Evolutionary conservation across 2,113 vertebrate species (phyloP), one percentile per base, ranked within the genome.

Genomic region (Trematomus loennbergii): DNA sequence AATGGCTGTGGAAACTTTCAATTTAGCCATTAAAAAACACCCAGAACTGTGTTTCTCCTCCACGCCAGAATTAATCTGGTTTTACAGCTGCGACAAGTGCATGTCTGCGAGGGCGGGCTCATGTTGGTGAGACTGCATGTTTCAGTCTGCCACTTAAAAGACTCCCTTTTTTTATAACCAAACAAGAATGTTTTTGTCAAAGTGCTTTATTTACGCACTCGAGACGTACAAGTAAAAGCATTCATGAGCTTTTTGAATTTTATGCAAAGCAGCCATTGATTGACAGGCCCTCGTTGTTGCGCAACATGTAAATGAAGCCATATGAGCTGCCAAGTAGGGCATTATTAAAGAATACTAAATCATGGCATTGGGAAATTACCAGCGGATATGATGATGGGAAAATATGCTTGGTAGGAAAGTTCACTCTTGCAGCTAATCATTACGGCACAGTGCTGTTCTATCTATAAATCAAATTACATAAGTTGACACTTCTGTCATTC

Each of bases 101-200:
- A 84, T 46, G 89, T 90, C 87, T 87, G 79, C 58, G 79, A 72
- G 85, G 85, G 86, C 58, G 81, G n/a, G 79, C n/a, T 33, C 36
- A 49, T 3, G 22, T 70, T 29, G 85, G 81, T 53, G 33, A 46
- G 66, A 49, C 69, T 82, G 82, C 84, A 63, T 84, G 81, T 86
- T 91, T 84, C 70, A 40, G 54, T 75, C 59, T 0, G 70, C 83
- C 84, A 88, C 92, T 92, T 91, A 82, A 91, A 88, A 92, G 88
- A 63, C 29, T 52, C 36, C 36, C 46, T 12, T 9, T 29, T 85
- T 93, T 90, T 91, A 90, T 81, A 48, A 48, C 77, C 55, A 1
- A 73, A 45, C 83, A 88, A 83, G 75, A 91, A 90, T 88, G 86
- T 68, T 81, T 84, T 81, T 84, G 83, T 88, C 16, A 5, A 33